These are phyloP conservation scores for Leptinotarsa undecemlineata DNA, from an alignment of 1,140 invertebrate species.

Conservation along the genomic window DNA sequence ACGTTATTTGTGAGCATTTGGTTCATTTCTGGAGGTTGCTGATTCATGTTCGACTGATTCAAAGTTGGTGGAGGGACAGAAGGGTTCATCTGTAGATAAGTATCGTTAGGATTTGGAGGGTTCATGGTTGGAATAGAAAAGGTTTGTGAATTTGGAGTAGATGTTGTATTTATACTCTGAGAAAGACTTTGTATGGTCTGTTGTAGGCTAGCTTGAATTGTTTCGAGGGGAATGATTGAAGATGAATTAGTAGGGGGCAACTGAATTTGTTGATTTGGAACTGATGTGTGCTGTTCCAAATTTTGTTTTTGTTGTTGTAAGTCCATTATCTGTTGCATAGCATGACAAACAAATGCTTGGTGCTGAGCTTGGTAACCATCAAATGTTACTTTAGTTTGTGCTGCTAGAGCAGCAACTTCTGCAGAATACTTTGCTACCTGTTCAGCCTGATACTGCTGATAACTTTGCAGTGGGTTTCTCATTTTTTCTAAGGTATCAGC, in stretches of 20 bases:
- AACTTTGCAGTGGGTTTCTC: constrained; percentile 75
- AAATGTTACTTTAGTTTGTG: constrained; percentile 57
- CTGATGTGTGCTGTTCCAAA: constrained; percentile 66
- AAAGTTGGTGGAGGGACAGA: constrained; percentile 28
- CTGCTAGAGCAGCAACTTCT: constrained; percentile 65
- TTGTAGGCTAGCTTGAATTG: constrained; percentile 46
- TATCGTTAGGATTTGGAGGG: constrained; percentile 21
- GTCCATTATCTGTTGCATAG: constrained; percentile 84
- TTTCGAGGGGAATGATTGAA: constrained; percentile 44
- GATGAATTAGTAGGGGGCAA: constrained; percentile 49
- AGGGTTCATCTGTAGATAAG: constrained; percentile 28
- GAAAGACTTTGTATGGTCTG: constrained; percentile 46
- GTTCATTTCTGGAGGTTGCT: constrained; percentile 25
- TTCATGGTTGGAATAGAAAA: constrained; percentile 25
- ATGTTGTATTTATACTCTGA: constrained; percentile 33
- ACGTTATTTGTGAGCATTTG: background rate
- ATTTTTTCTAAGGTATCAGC: constrained; percentile 82
- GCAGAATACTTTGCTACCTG: constrained; percentile 77
- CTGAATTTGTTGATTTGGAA: constrained; percentile 51
- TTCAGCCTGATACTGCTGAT: constrained; percentile 82
- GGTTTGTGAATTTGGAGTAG: constrained; percentile 10
- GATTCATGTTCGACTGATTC: constrained; percentile 8
- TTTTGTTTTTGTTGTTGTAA: constrained; percentile 79
- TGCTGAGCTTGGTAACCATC: constrained; percentile 87
- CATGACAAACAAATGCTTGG: constrained; percentile 90